Evolutionary conservation across 92 coral and sea anemone species (phyloP), one percentile per base, ranked within the genome.

Genomic region (Phenganax subtilis): DNA sequence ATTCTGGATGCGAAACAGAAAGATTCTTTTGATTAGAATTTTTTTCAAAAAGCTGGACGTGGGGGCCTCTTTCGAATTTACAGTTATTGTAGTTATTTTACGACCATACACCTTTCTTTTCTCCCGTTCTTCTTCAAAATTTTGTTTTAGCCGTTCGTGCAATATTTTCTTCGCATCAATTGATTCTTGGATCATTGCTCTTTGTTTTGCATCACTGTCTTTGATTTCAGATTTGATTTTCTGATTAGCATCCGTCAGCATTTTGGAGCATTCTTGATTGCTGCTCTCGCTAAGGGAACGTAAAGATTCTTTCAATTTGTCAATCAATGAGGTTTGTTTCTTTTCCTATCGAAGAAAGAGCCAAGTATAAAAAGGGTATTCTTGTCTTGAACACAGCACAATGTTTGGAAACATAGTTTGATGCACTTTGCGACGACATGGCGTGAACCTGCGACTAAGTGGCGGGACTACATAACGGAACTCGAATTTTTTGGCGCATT

Each of bases 101-200:
- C 16, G n/a, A 30, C 8, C 4, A 12, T 20, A 10, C 65, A 79
- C 83, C 83, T 79, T 79, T 20, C 83, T 47, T 29, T 79, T 79
- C 54, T 79, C 83, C 0, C 83, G 73, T 79, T 79, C 83, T 7
- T 79, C 83, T 54, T 63, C 83, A 63, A 59, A 31, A 27, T 79
- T 63, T 1, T 51, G 16, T 63, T 4, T 65, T 10, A 63, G 30
- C 6, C 44, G 9, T 51, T 79, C 83, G 25, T 61, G 28, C 47
- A 64, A 63, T 54, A 25, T 63, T 79, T 64, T 63, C 9, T 79
- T 63, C 75, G 37, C 3, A 0, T 79, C 83, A 63, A 63, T 65
- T 51, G 51, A 6, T 8, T 54, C 31, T 69, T 79, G 83, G 10
- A 51, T 29, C 27, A 65, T 9, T 9, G 17, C 55, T 31, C 56